A percentile compares a stretch with the other conserved stretches of the same genome.
These are phyloP conservation scores for Pogonomyrmex barbatus DNA, from an alignment of 1,140 invertebrate genomes.

Conservation along the genomic window DNA sequence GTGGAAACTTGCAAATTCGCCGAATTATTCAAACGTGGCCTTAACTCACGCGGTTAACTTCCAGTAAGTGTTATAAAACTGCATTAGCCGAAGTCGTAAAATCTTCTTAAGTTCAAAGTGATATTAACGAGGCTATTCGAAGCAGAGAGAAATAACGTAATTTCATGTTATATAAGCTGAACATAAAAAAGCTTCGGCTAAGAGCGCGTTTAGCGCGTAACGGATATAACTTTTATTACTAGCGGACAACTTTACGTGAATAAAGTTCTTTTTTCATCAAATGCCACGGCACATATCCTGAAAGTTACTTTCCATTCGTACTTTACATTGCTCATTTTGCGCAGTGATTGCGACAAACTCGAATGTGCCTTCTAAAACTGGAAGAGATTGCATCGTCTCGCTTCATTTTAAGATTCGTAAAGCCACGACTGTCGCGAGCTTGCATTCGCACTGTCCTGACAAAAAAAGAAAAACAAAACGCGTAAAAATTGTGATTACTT, in stretches of 20 bases:
- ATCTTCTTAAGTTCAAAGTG: constrained; percentile 68
- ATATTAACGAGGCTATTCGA: constrained; percentile 67
- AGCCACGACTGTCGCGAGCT: neutral
- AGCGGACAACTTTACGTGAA: constrained; percentile 34
- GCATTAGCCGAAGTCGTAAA: constrained; percentile 59
- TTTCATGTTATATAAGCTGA: constrained; percentile 53
- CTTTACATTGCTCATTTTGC: neutral
- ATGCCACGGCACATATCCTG: neutral
- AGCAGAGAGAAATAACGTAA: constrained; percentile 51
- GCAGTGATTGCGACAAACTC: neutral
- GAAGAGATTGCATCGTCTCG: neutral
- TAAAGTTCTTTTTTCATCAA: constrained; percentile 35
- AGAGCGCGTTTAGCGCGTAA: constrained; percentile 20
- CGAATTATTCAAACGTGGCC: constrained; percentile 27
- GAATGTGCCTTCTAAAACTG: neutral
- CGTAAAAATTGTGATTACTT: constrained; percentile 76
- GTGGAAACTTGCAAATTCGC: constrained; percentile 39
- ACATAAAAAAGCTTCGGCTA: constrained; percentile 59
- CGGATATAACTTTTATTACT: constrained; percentile 53
- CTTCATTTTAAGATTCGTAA: neutral
- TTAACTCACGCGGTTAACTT: constrained; percentile 46
- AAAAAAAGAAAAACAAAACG: neutral
- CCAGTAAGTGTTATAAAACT: constrained; percentile 45
- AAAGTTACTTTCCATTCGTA: constrained; percentile 26
- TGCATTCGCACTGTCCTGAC: neutral